These are phyloP conservation scores for Sisor rabdophorus DNA, from an alignment of 2,113 vertebrate species.

Conservation along the genomic window DNA sequence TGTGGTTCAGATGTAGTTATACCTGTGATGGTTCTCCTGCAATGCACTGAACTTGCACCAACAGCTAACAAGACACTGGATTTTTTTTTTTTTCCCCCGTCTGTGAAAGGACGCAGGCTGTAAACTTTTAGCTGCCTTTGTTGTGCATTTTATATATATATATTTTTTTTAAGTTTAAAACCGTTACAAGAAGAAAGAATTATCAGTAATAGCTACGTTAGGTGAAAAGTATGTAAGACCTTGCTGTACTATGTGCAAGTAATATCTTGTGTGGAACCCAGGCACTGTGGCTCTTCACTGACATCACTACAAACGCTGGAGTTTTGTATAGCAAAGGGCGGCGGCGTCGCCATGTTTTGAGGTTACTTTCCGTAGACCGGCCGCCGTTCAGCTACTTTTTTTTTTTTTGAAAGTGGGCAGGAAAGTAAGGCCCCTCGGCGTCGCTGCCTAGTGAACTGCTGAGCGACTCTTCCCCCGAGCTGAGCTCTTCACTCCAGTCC, in stretches of 20 bases:
- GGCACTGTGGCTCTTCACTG: conserved; percentile 46
- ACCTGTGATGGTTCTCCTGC: conserved; percentile 51
- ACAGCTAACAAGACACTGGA: conserved; percentile 40
- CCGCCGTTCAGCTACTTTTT: conserved; percentile 53
- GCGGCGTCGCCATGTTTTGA: conserved; percentile 10
- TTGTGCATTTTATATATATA: conserved; percentile 39
- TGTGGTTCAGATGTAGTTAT: too few relatives aligned
- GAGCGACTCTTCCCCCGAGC: conserved; percentile 87
- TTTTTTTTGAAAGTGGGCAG: conserved; percentile 70
- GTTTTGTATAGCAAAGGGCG: background rate
- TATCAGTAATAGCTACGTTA: conserved; percentile 34
- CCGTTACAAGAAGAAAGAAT: conserved; percentile 23
- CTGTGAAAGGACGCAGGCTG: background rate
- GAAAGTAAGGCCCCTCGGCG: conserved; percentile 81
- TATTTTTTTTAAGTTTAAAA: conserved; percentile 27
- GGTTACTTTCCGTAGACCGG: conserved; percentile 3
- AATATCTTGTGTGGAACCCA: conserved; percentile 43
- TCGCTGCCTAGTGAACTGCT: conserved; percentile 82
- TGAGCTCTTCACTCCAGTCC: conserved; percentile 89
- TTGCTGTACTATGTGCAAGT: conserved; percentile 14
- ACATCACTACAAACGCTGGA: conserved; percentile 12
- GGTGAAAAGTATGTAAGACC: conserved; percentile 11
- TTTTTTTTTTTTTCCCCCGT: background rate
- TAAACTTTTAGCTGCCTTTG: conserved; percentile 59
- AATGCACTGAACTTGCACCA: conserved; percentile 64